Percentiles rank a stretch among this genome's conserved stretches.
These are phyloP conservation scores for Coilia nasus DNA, from an alignment of 2,797 vertebrate species.

Conservation along the genomic window DNA sequence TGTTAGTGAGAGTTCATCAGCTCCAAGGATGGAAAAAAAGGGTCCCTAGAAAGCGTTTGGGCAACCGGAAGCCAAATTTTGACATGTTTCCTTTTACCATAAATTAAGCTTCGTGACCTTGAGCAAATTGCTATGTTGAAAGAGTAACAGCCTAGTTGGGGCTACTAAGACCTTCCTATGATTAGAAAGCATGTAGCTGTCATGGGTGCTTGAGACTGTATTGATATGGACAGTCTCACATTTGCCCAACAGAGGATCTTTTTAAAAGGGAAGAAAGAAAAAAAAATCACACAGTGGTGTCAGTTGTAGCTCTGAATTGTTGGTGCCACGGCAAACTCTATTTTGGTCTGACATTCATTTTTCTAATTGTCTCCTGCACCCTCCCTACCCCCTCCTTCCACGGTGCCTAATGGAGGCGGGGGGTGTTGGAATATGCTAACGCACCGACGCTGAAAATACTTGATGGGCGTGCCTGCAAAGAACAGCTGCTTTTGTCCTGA, in stretches of 20 bases:
- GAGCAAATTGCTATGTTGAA: constrained; percentile 54
- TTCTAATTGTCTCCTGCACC: not conserved
- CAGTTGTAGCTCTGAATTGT: constrained; percentile 10
- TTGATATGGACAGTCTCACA: not conserved
- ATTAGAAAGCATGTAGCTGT: not conserved
- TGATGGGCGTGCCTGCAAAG: constrained; percentile 76
- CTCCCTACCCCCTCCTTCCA: not conserved
- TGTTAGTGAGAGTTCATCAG: constrained; percentile 78
- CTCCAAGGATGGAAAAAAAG: constrained; percentile 66
- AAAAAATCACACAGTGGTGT: not conserved
- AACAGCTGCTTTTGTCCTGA: constrained; percentile 78
- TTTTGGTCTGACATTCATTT: constrained; percentile 1
- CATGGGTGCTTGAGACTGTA: not conserved
- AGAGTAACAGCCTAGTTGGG: constrained; percentile 27
- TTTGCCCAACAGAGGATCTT: not conserved
- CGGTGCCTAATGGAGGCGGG: not conserved
- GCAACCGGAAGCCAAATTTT: constrained; percentile 60
- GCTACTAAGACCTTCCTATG: not conserved
- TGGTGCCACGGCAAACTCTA: not conserved
- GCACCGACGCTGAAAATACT: constrained; percentile 70
- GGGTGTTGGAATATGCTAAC: constrained; percentile 45
- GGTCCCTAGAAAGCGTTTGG: constrained; percentile 65
- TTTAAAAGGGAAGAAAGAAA: not conserved
- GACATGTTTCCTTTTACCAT: constrained; percentile 63
- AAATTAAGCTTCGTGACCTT: constrained; percentile 67